Conservation (phyloP, 1,140 invertebrate species). For the Adoxophyes honmai region DNA sequence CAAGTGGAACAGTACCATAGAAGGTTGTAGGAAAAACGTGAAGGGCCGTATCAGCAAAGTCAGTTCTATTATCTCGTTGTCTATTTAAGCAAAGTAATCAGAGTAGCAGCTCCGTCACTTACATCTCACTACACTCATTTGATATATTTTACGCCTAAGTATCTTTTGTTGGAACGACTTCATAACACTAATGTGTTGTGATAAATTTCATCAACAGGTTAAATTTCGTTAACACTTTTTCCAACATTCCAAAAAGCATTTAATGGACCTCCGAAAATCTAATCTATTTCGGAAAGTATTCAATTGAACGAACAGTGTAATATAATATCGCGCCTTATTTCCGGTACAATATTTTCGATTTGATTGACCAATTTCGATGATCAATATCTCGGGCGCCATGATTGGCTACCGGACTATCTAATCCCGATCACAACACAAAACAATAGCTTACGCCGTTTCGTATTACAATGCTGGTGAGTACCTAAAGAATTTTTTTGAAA, state of each 20-base stretch:
- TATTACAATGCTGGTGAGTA: slow-evolving; percentile 43
- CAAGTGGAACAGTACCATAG: too few relatives aligned
- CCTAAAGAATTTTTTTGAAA: background rate
- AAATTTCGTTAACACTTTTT: background rate
- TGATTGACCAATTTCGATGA: slow-evolving; percentile 75
- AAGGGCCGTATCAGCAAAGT: background rate
- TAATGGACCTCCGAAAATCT: slow-evolving; percentile 31
- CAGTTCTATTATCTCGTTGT: slow-evolving; percentile 18
- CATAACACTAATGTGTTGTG: background rate
- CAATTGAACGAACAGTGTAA: slow-evolving; percentile 52
- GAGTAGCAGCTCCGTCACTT: slow-evolving; percentile 16
- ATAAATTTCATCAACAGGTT: too few relatives aligned
- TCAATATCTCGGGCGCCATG: slow-evolving; percentile 64
- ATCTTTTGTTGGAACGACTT: background rate
- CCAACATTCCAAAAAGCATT: background rate
- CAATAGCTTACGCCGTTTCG: slow-evolving; percentile 42
- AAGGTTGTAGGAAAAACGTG: too few relatives aligned
- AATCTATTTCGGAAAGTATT: slow-evolving; percentile 48
- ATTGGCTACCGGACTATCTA: slow-evolving; percentile 62
- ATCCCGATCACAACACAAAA: background rate
- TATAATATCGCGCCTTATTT: slow-evolving; percentile 71
- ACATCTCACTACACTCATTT: slow-evolving; percentile 25
- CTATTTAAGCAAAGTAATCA: slow-evolving; percentile 38
- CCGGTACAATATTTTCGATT: slow-evolving; percentile 68
- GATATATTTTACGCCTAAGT: slow-evolving; percentile 6